phyloP scores from a whole-genome alignment of 2,797 vertebrate genomes.

The Geotrypetes seraphini region DNA sequence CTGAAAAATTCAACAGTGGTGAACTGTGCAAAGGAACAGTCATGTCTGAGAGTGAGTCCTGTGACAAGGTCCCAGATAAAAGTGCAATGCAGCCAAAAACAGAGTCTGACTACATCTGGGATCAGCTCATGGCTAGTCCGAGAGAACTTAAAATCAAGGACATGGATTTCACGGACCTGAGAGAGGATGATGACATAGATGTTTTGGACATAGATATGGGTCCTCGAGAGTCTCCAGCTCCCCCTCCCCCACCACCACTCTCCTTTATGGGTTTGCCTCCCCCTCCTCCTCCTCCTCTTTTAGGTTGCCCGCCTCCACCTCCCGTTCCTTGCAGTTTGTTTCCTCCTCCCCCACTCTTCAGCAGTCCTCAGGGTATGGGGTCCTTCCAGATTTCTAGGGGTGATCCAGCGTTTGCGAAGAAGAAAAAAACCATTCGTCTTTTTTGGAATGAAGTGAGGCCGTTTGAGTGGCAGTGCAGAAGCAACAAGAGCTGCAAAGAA shows the following conservation, averaged over 20 bases:
- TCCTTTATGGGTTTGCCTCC: constrained; percentile 53
- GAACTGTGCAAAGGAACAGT: constrained; percentile 66
- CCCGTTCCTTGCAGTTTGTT: constrained; percentile 69
- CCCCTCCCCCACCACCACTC: constrained; percentile 70
- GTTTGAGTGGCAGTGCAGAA: constrained; percentile 81
- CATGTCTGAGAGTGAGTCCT: constrained; percentile 51
- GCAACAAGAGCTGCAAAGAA: constrained; percentile 77
- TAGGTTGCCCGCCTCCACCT: constrained; percentile 75
- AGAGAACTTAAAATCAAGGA: constrained; percentile 91
- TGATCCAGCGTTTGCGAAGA: constrained; percentile 85
- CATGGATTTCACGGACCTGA: constrained; percentile 93
- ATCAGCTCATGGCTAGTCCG: constrained; percentile 87
- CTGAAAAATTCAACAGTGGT: constrained; percentile 73
- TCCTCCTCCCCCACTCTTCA: constrained; percentile 71
- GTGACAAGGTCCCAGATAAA: constrained; percentile 62
- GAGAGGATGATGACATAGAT: constrained; percentile 84
- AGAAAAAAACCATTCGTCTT: constrained; percentile 95
- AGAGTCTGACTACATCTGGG: constrained; percentile 95
- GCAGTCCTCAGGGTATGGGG: constrained; percentile 48
- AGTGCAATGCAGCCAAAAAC: constrained; percentile 62
- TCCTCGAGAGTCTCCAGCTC: constrained; percentile 57
- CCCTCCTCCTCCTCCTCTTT: constrained; percentile 73
- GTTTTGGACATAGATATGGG: constrained; percentile 76
- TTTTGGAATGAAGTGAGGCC: constrained; percentile 96
- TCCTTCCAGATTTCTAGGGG: constrained; percentile 73